Percentiles rank a stretch among this genome's conserved stretches.
Conservation (phyloP, 2,888 invertebrate genomes). For the Drosophila eohydei region DNA sequence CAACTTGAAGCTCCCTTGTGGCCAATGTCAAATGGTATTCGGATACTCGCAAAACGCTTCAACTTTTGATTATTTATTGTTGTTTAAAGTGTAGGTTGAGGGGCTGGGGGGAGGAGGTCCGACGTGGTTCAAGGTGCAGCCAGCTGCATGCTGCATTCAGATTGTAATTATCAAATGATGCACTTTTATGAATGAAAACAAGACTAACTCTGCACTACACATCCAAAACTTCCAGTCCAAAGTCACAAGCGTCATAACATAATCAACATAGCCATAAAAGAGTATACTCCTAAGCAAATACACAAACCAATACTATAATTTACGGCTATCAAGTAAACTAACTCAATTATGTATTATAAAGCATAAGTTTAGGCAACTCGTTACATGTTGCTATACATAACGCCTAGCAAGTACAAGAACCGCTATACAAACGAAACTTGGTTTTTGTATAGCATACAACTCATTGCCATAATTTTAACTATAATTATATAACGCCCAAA, state of each 20-base stretch:
- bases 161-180: neutral
- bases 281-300: neutral
- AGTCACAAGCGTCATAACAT: neutral
- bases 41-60: slow-evolving; percentile 29
- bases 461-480: neutral
- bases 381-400: neutral
- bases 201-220: neutral
- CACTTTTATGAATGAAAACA: neutral
- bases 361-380: slow-evolving; percentile 3
- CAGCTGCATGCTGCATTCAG: neutral
- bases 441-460: neutral
- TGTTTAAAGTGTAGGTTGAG: slow-evolving; percentile 1
- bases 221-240: neutral
- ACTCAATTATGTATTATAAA: neutral
- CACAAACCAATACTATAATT: neutral
- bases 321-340: no score
- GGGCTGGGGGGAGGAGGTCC: neutral
- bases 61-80: slow-evolving; percentile 56
- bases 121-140: neutral
- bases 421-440: slow-evolving; percentile 19
- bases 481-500: neutral
- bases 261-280: neutral
- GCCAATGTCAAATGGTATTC: slow-evolving; percentile 70
- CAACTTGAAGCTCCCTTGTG: slow-evolving; percentile 50
- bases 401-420: neutral